Percentiles rank a stretch among this genome's conserved stretches.
Evolutionary conservation across 2,113 vertebrate species (phyloP).

Genomic region (Platysteira castanea): DNA sequence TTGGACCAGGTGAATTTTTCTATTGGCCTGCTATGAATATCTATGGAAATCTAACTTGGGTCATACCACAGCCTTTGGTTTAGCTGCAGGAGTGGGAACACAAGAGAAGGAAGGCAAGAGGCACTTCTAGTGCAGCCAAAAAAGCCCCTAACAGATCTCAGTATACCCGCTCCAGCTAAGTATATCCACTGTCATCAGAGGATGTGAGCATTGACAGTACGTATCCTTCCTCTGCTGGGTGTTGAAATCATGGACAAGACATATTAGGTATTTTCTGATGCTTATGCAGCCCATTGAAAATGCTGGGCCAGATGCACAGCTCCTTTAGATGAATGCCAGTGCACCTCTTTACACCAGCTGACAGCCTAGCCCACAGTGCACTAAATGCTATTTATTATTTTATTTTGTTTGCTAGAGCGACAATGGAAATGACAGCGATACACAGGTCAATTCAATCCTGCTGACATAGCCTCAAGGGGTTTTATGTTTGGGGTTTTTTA

Average conservation of each 20-base stretch:
- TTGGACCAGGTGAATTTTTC: neutral
- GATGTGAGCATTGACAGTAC: neutral
- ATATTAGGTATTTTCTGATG: neutral
- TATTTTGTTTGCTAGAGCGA: conserved; percentile 31
- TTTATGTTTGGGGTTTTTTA: neutral
- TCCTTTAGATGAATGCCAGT: neutral
- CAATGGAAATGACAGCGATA: conserved; percentile 17
- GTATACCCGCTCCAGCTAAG: neutral
- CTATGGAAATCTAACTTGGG: neutral
- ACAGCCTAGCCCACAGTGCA: neutral
- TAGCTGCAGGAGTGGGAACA: neutral
- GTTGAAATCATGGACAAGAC: neutral
- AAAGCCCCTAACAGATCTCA: neutral
- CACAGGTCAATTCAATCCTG: conserved; percentile 9
- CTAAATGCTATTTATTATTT: conserved; percentile 37
- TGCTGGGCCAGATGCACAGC: neutral
- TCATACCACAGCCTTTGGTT: neutral
- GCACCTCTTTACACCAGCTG: neutral
- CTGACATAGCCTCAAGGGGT: neutral
- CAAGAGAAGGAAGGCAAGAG: neutral
- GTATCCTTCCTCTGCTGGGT: neutral
- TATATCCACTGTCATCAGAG: neutral
- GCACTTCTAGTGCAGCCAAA: neutral
- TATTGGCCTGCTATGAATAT: neutral
- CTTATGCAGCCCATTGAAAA: neutral